Base-by-base conservation (phyloP, 2,888 invertebrate genomes). In the Bibio marci region DNA sequence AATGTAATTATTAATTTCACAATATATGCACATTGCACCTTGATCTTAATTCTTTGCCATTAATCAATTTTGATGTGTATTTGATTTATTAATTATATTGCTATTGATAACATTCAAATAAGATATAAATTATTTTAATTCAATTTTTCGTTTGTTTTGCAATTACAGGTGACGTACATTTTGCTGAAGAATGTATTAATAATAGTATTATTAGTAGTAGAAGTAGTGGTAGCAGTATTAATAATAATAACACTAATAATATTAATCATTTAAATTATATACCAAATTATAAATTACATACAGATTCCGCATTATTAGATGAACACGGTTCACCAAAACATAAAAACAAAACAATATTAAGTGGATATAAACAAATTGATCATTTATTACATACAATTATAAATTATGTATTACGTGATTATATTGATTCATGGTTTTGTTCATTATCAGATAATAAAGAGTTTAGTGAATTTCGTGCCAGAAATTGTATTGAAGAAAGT, bases 261-360 rank as follows among this genome's bases (percentile, higher is more conserved):
- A n/a, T 15, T 4, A 15, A 15, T 32, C 4, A 14, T 15, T 17
- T 10, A 3, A 28, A 4, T n/a, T 10, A 26, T 14, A 17, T 19
- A 13, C 34, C 34, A 12, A n/a, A n/a, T 34, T 34, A 34, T 18
- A 34, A 34, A 19, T 19, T 34, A 19, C 22, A 19, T 17, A 17
- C 13, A 35, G 40, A 51, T 46, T 60, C 61, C 4, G 58, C 58
- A 3, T 45, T 54, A 15, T 52, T 52, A 39, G 60, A 60, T 39
- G 49, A 50, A 33, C 51, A 51, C 42, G 48, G 45, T 33, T 59
- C 62, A 19, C 60, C 63, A 3, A 60, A 53, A 41, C 55, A 54
- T 41, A 53, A 52, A 42, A 28, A 42, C 10, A 35, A 41, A 30
- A 30, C 44, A 7, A 46, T 48, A 42, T 30, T 49, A 4, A 48